Percentiles rank a stretch among this genome's conserved stretches.
These are phyloP conservation scores for Drosophila mojavensis DNA, from an alignment of 1,140 invertebrate genomes.

Conservation along the genomic window DNA sequence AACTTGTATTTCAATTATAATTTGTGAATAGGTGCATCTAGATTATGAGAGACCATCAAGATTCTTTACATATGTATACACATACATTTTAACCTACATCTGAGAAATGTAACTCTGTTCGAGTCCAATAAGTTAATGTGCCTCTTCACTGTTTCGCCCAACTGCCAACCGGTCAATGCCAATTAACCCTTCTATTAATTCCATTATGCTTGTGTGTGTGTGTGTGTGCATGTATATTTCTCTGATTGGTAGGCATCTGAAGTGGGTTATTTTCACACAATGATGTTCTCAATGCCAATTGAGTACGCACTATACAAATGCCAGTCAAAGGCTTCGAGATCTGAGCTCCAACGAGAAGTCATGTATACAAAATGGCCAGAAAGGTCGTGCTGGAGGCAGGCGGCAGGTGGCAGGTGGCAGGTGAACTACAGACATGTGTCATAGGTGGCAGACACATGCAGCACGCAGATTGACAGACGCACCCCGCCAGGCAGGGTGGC, in stretches of 20 bases:
- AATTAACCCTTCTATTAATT: constrained; percentile 17
- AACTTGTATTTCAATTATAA: no score
- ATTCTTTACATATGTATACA: no score
- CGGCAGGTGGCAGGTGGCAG: not conserved
- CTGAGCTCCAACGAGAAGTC: not conserved
- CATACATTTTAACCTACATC: no score
- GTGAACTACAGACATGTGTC: constrained; percentile 11
- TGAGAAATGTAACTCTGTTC: no score
- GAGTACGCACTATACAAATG: not conserved
- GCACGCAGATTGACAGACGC: constrained; percentile 3
- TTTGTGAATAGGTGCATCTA: no score
- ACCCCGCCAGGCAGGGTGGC: not conserved
- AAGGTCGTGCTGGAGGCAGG: constrained; percentile 1
- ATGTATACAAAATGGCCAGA: constrained; percentile 15
- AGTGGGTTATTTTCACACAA: constrained; percentile 7
- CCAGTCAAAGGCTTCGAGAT: not conserved
- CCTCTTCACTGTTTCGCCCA: no score
- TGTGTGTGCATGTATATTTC: not conserved
- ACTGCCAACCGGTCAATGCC: not conserved
- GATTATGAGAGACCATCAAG: no score
- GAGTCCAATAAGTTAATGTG: no score
- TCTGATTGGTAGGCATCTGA: not conserved
- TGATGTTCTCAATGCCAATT: constrained; percentile 12
- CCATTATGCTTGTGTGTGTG: not conserved
- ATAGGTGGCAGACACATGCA: constrained; percentile 14